phyloP scores from a whole-genome alignment of 2,888 invertebrate genomes.

The Cactoblastis cactorum region DNA sequence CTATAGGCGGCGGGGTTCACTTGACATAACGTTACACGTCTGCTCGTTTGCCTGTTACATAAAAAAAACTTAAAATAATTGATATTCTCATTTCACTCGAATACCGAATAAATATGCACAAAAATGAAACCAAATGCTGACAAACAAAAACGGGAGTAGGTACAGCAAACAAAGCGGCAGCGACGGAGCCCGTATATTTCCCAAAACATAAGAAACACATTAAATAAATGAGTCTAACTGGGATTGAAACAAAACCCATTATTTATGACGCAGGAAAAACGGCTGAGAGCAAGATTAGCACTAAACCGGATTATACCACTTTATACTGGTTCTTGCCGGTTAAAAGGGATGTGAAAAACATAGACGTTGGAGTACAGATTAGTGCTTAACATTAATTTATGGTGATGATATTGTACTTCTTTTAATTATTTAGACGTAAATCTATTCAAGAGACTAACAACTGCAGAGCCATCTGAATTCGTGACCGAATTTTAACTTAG shows the following conservation, averaged over 20 bases:
- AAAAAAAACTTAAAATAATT: background rate
- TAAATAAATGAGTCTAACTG: constrained; percentile 23
- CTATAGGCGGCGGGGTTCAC: too few relatives aligned
- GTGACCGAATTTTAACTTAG: too few relatives aligned
- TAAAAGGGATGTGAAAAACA: background rate
- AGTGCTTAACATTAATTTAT: background rate
- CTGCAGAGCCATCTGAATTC: too few relatives aligned
- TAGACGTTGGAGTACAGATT: background rate
- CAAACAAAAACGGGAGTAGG: background rate
- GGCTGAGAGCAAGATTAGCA: constrained; percentile 12
- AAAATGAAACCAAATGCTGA: background rate
- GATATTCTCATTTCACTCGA: too few relatives aligned
- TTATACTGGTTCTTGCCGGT: constrained; percentile 10
- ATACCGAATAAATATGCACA: background rate
- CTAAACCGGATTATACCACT: constrained; percentile 10
- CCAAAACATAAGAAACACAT: constrained; percentile 25
- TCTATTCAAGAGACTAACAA: too few relatives aligned
- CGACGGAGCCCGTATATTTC: constrained; percentile 17
- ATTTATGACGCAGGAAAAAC: constrained; percentile 20
- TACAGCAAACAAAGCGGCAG: constrained; percentile 5
- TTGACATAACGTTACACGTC: too few relatives aligned
- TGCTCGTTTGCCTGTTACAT: too few relatives aligned
- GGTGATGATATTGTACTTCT: too few relatives aligned
- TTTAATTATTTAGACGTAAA: too few relatives aligned
- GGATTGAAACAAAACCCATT: constrained; percentile 21